These are phyloP conservation scores for Parelbella ahira DNA, from an alignment of 2,888 invertebrate genomes.

Conservation along the genomic window DNA sequence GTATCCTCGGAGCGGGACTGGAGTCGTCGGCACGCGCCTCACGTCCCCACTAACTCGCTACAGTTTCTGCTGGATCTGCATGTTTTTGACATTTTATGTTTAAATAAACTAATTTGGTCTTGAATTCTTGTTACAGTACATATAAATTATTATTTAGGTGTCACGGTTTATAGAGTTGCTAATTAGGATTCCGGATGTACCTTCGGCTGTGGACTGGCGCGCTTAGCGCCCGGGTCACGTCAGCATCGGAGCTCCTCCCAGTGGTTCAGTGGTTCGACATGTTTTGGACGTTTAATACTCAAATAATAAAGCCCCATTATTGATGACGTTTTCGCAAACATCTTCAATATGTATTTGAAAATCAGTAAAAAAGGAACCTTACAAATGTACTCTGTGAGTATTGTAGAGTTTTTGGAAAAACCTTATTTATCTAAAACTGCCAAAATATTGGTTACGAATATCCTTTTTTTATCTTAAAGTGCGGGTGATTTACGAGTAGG, in stretches of 20 bases:
- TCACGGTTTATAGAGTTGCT: constrained; percentile 33
- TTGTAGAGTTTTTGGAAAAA: too few species aligned
- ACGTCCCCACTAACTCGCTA: constrained; percentile 14
- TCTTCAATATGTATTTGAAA: too few species aligned
- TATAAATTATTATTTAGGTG: constrained; percentile 6
- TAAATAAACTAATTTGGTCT: constrained; percentile 11
- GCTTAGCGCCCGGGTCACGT: constrained; percentile 61
- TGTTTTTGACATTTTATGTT: constrained; percentile 14
- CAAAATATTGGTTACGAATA: too few species aligned
- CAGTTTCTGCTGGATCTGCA: constrained; percentile 10
- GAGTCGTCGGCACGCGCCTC: constrained; percentile 10
- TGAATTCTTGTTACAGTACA: constrained; percentile 1
- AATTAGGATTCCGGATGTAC: constrained; percentile 66
- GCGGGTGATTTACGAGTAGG: too few species aligned
- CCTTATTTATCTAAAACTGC: too few species aligned
- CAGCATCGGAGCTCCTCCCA: constrained; percentile 54
- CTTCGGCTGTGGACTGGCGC: constrained; percentile 57
- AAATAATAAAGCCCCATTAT: constrained; percentile 31
- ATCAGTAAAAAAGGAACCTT: too few species aligned
- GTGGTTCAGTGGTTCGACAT: constrained; percentile 60
- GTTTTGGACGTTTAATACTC: constrained; percentile 61
- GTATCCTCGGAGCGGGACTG: constrained; percentile 10
- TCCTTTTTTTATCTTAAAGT: too few species aligned
- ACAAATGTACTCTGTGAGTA: too few species aligned
- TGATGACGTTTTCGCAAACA: too few species aligned